Conservation (phyloP, 2,888 invertebrate species). For the Metacarcinus magister region DNA sequence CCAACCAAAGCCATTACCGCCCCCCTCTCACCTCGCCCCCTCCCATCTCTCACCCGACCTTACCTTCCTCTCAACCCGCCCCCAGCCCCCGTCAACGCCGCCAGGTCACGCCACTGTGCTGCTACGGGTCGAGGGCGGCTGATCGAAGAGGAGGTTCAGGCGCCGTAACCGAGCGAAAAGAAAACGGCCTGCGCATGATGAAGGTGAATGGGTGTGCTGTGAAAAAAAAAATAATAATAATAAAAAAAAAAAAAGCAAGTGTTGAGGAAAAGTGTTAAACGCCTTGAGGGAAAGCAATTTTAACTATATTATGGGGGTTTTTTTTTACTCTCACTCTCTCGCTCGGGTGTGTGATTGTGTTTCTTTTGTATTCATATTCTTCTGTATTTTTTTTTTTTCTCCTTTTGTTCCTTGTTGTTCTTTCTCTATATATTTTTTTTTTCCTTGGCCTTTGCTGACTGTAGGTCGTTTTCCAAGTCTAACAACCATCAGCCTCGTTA, state of each 20-base stretch:
- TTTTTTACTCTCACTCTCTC: neutral
- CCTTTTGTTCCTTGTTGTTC: too few relatives aligned
- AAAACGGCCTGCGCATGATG: neutral
- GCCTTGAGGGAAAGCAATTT: neutral
- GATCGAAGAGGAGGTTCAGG: neutral
- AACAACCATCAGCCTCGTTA: too few relatives aligned
- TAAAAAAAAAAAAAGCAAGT: neutral
- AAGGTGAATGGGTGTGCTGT: neutral
- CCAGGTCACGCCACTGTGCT: neutral
- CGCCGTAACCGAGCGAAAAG: neutral
- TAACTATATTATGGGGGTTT: neutral
- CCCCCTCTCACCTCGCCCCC: neutral
- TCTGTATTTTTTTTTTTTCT: too few relatives aligned
- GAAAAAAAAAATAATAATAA: neutral
- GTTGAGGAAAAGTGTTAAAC: neutral
- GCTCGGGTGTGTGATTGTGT: neutral
- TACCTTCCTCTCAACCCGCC: neutral
- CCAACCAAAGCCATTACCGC: neutral
- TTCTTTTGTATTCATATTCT: neutral
- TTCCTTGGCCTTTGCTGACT: too few relatives aligned
- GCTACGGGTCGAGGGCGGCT: neutral
- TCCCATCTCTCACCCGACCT: neutral
- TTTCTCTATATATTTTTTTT: too few relatives aligned
- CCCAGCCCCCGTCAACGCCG: conserved; percentile 4
- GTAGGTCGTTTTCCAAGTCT: too few relatives aligned